Conservation (phyloP, 1,140 invertebrate genomes). For the Bombus picipes region DNA sequence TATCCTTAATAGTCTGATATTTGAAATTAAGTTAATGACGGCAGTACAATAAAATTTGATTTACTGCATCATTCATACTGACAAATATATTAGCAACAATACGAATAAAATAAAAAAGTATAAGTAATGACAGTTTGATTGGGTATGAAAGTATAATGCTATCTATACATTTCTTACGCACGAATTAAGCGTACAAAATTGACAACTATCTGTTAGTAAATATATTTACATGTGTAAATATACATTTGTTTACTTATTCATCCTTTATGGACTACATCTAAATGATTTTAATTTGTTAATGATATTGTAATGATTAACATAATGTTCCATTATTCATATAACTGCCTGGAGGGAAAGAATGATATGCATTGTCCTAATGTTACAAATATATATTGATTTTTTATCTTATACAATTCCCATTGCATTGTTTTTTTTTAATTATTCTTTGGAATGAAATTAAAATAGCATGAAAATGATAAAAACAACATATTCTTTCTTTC, state of each 20-base stretch:
- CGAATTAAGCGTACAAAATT: slow-evolving; percentile 56
- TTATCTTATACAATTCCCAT: slow-evolving; percentile 13
- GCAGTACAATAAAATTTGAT: slow-evolving; percentile 24
- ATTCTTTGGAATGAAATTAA: neutral
- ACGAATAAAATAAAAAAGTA: slow-evolving; percentile 55
- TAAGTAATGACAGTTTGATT: slow-evolving; percentile 50
- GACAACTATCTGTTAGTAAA: slow-evolving; percentile 64
- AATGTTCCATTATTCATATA: slow-evolving; percentile 40
- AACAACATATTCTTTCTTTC: neutral
- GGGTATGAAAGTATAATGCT: slow-evolving; percentile 57
- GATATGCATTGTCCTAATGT: slow-evolving; percentile 68
- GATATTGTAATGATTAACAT: slow-evolving; percentile 55
- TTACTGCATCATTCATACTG: slow-evolving; percentile 25
- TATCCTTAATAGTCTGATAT: slow-evolving; percentile 3
- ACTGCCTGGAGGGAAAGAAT: slow-evolving; percentile 66
- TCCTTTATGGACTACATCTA: slow-evolving; percentile 48
- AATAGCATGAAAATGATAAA: slow-evolving; percentile 2
- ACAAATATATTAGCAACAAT: slow-evolving; percentile 43
- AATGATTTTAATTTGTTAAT: slow-evolving; percentile 69
- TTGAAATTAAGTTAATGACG: slow-evolving; percentile 6
- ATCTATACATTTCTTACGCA: slow-evolving; percentile 59
- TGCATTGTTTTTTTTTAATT: neutral
- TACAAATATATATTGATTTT: slow-evolving; percentile 22
- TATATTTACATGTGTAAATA: slow-evolving; percentile 55
- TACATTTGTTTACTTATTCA: slow-evolving; percentile 43